phyloP scores from a whole-genome alignment of 2,888 invertebrate genomes.

The Drosophila sordidula region DNA sequence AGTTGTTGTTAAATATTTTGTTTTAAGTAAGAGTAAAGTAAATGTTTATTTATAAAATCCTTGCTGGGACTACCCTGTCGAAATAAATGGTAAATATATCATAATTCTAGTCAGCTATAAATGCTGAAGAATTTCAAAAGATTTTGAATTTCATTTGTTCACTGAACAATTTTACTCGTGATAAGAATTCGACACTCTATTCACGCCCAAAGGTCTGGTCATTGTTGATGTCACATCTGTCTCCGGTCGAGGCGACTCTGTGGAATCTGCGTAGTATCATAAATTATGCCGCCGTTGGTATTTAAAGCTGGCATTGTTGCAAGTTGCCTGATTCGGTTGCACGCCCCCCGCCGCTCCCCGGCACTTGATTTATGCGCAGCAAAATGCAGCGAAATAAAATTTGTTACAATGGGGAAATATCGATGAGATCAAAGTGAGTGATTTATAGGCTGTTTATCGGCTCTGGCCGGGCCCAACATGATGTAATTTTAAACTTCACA shows the following conservation, averaged over 20 bases:
- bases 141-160: background rate
- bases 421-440: constrained; percentile 74
- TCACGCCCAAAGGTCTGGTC: constrained; percentile 36
- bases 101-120: too few relatives aligned
- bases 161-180: background rate
- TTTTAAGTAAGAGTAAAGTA: too few relatives aligned
- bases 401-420: constrained; percentile 59
- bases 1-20: background rate
- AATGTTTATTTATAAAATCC: too few relatives aligned
- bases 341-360: constrained; percentile 3
- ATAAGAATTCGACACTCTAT: constrained; percentile 25
- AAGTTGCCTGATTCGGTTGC: constrained; percentile 12
- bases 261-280: constrained; percentile 55
- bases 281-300: constrained; percentile 65
- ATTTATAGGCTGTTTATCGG: constrained; percentile 73
- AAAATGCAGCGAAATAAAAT: constrained; percentile 74
- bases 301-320: constrained; percentile 69
- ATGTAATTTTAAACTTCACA: constrained; percentile 59
- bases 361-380: constrained; percentile 65
- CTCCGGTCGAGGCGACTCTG: constrained; percentile 52
- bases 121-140: too few relatives aligned
- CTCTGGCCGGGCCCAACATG: constrained; percentile 46
- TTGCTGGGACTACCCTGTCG: too few relatives aligned
- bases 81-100: too few relatives aligned
- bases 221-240: constrained; percentile 70